A percentile compares a stretch with the other conserved stretches of the same genome.
These are phyloP conservation scores for Lateolabrax maculatus DNA, from an alignment of 2,797 vertebrate genomes.

Conservation along the genomic window DNA sequence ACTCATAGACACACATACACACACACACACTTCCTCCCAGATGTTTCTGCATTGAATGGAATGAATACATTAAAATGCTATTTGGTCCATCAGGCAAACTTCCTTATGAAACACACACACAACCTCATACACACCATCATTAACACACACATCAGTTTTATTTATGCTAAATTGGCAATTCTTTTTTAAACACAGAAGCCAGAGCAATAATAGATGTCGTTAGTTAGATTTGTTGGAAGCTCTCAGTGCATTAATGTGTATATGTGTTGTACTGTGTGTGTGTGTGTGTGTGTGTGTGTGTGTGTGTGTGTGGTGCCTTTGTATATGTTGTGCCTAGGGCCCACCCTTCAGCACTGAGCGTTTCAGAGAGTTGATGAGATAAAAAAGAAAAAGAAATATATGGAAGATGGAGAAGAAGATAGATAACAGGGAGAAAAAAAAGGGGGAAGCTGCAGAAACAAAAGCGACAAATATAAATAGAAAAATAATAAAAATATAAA, in stretches of 20 bases:
- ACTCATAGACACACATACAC: neutral
- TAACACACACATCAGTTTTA: constrained; percentile 1
- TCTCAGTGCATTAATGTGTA: constrained; percentile 29
- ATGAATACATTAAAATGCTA: constrained; percentile 27
- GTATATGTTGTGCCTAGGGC: constrained; percentile 41
- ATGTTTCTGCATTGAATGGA: constrained; percentile 13
- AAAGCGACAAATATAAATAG: constrained; percentile 24
- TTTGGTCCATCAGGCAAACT: constrained; percentile 10
- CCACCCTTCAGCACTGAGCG: constrained; percentile 44
- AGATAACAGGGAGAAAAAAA: constrained; percentile 35
- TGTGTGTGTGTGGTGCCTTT: constrained; percentile 28
- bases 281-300: constrained; percentile 15
- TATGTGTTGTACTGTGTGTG: neutral
- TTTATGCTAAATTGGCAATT: constrained; percentile 17
- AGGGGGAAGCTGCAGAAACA: constrained; percentile 5
- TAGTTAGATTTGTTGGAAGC: constrained; percentile 38
- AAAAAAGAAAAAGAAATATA: constrained; percentile 25
- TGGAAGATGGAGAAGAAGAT: constrained; percentile 42
- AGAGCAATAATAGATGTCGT: constrained; percentile 31
- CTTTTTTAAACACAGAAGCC: constrained; percentile 32
- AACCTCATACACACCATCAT: neutral
- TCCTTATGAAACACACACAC: neutral
- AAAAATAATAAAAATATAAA: constrained; percentile 17
- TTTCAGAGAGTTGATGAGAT: constrained; percentile 53
- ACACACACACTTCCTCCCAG: neutral